Conservation (phyloP, 1,140 invertebrate genomes). For the Microvelia longipes region DNA sequence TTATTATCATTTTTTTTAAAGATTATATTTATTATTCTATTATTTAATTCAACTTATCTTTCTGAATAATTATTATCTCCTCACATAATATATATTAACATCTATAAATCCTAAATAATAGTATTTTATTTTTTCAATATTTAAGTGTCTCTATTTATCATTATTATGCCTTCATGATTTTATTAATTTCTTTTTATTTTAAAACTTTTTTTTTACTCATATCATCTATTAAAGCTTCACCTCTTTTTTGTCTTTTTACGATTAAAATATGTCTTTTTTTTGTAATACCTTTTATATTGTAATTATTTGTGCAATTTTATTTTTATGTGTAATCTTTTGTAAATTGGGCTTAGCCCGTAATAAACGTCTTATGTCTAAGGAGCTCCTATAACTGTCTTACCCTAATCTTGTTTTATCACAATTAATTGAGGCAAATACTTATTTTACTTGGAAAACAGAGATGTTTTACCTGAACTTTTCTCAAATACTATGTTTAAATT, state of each 20-base stretch:
- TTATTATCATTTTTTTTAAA: too few species aligned
- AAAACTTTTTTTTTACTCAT: background rate
- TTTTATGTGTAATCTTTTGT: background rate
- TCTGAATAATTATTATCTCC: too few species aligned
- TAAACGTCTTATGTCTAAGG: background rate
- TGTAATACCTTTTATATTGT: background rate
- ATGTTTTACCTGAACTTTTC: background rate
- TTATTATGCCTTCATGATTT: background rate
- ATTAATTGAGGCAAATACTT: background rate
- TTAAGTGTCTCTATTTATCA: background rate
- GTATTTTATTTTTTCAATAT: background rate
- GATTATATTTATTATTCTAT: too few species aligned
- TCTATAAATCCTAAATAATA: too few species aligned
- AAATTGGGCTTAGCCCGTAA: background rate
- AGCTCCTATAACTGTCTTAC: too few species aligned
- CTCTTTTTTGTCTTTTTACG: background rate
- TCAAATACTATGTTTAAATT: background rate
- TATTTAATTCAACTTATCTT: too few species aligned
- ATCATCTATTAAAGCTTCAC: background rate
- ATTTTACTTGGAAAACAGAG: background rate
- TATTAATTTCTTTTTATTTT: background rate
- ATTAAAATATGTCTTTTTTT: too few species aligned
- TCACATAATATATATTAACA: too few species aligned
- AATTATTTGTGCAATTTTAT: background rate
- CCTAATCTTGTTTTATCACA: background rate